Evolutionary conservation across 2,888 invertebrate species (phyloP), one percentile per base, ranked within the genome.

Genomic region (Atethmia centrago): DNA sequence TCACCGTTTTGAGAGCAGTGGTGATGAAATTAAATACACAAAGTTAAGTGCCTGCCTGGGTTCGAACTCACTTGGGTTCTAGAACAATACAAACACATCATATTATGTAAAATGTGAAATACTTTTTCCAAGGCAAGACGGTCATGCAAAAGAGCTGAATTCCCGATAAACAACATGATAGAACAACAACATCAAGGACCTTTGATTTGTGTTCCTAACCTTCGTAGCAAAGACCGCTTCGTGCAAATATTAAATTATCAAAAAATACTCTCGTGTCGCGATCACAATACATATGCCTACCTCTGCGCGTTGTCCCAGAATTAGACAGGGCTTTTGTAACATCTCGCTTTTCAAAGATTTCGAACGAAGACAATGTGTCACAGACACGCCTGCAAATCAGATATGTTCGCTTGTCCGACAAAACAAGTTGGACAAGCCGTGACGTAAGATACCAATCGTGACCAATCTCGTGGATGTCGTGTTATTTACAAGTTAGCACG

Each of bases 321-420:
- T 88, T 89, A 56, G 87, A 86, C 85, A 88, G 85, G 87, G 80
- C 79, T 85, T 88, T 89, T 85, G 87, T 87, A 89, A 87, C 74
- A 76, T 67, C 70, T 82, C 72, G 72, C 68, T 75, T 87, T 79
- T 86, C 70, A 84, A 85, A 86, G 87, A 90, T 88, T 89, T 90
- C 87, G 79, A 82, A 80, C 78, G 79, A 82, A 89, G 73, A 93
- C 92, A 93, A 94, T 94, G 86, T 89, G 90, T 91, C 89, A 92
- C 92, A 89, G 94, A 92, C 89, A 94, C 91, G 93, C 93, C 90
- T 88, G 89, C 83, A 91, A 92, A 92, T 92, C 87, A 90, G 90
- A 92, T 92, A 91, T 89, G 87, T 85, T 81, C 87, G 78, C 79
- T 88, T 87, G 78, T 82, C 87, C 88, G 90, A 88, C 87, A 90